Conservation (phyloP, 1,140 invertebrate genomes). For the Streblospio benedicti region DNA sequence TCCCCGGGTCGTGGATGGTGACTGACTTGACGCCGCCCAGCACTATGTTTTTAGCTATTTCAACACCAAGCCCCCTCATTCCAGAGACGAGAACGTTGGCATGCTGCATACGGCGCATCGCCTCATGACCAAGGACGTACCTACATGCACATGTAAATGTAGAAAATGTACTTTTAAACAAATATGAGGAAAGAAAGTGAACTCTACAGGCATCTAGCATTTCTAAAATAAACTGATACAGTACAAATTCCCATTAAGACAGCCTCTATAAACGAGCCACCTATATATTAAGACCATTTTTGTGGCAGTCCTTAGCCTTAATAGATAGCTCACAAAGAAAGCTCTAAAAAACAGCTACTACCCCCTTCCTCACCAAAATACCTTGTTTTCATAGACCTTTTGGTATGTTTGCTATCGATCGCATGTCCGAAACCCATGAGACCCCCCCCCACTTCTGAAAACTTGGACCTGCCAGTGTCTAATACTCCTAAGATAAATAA, state of each 20-base stretch:
- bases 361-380: no score
- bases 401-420: no score
- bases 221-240: background rate
- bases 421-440: no score
- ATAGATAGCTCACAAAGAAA: background rate
- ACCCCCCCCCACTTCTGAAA: no score
- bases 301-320: background rate
- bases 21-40: constrained; percentile 95
- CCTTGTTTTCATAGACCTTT: no score
- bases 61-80: constrained; percentile 87
- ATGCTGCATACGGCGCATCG: constrained; percentile 90
- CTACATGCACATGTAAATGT: constrained; percentile 26
- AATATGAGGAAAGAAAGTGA: no score
- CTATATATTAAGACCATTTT: background rate
- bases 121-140: constrained; percentile 91
- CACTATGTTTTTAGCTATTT: constrained; percentile 97
- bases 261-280: no score
- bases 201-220: no score
- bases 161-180: no score
- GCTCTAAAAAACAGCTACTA: no score
- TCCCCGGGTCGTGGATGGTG: constrained; percentile 73
- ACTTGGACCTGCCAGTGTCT: background rate
- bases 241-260: no score
- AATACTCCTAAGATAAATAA: background rate
- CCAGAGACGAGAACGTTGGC: constrained; percentile 94